Evolutionary conservation across 1,140 invertebrate species (phyloP).

Genomic region (Microplitis mediator): DNA sequence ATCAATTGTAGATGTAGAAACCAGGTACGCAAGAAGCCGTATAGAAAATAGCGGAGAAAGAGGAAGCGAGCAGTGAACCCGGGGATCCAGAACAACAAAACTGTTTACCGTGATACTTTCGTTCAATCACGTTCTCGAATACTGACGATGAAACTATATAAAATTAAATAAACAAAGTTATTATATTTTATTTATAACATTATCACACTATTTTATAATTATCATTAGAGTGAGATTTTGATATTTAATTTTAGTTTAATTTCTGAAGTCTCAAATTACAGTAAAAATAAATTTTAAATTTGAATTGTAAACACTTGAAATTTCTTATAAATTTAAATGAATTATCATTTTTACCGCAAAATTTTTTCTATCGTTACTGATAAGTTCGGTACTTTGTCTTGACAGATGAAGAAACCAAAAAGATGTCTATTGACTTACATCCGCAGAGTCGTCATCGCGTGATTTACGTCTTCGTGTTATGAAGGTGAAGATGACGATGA

Average conservation of each 20-base stretch:
- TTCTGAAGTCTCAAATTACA: too few species aligned
- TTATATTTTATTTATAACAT: not conserved
- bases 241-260: too few species aligned
- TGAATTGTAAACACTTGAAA: too few species aligned
- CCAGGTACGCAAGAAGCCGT: conserved; percentile 26
- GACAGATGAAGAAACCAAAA: not conserved
- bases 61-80: conserved; percentile 43
- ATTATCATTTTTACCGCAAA: not conserved
- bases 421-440: conserved; percentile 7
- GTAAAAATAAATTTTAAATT: too few species aligned
- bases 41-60: conserved; percentile 36
- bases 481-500: conserved; percentile 17
- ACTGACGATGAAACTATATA: not conserved
- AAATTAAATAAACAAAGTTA: not conserved
- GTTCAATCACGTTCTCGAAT: conserved; percentile 30
- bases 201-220: not conserved
- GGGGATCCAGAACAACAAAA: conserved; percentile 52
- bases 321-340: too few species aligned
- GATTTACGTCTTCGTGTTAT: conserved; percentile 27
- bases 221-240: not conserved
- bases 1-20: not conserved
- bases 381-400: too few species aligned
- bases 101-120: conserved; percentile 55
- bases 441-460: conserved; percentile 15
- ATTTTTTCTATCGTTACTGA: not conserved